These are phyloP conservation scores for Chromoteleia sp. DNA, from an alignment of 2,888 invertebrate genomes.

Conservation along the genomic window DNA sequence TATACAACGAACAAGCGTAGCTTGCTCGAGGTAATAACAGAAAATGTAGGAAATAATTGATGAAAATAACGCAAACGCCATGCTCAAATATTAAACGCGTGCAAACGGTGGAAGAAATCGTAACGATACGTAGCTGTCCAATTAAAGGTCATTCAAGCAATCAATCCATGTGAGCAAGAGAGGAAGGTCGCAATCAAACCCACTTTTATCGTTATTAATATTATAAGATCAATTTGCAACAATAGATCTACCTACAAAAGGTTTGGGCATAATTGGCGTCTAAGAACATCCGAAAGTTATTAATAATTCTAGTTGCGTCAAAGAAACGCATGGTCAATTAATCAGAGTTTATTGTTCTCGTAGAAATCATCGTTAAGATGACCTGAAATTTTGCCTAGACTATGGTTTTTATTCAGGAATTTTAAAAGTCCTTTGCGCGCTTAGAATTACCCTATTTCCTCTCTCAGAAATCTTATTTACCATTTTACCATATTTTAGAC, in stretches of 20 bases:
- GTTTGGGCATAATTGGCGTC: background rate
- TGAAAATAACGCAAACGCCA: constrained; percentile 26
- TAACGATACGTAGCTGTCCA: constrained; percentile 62
- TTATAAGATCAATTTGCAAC: constrained; percentile 59
- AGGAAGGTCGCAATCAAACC: constrained; percentile 69
- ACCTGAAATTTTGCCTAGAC: too few relatives aligned
- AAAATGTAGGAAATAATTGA: constrained; percentile 19
- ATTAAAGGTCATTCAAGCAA: constrained; percentile 70
- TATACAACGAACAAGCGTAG: too few relatives aligned
- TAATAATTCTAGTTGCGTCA: background rate
- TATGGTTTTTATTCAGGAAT: too few relatives aligned
- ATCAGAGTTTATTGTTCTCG: too few relatives aligned
- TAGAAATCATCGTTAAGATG: too few relatives aligned
- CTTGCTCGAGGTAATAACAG: background rate
- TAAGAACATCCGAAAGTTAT: constrained; percentile 4
- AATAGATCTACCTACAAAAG: constrained; percentile 33
- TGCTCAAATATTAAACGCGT: constrained; percentile 34
- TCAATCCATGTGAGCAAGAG: constrained; percentile 65
- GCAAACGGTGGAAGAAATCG: constrained; percentile 64
- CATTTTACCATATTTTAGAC: too few relatives aligned
- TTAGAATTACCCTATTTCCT: too few relatives aligned
- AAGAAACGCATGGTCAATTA: background rate
- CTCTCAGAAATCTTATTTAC: too few relatives aligned
- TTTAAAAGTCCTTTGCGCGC: too few relatives aligned
- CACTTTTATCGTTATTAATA: constrained; percentile 61